A percentile compares a stretch with the other conserved stretches of the same genome.
phyloP scores from a whole-genome alignment of 2,113 vertebrate species.

The Caranx ignobilis region DNA sequence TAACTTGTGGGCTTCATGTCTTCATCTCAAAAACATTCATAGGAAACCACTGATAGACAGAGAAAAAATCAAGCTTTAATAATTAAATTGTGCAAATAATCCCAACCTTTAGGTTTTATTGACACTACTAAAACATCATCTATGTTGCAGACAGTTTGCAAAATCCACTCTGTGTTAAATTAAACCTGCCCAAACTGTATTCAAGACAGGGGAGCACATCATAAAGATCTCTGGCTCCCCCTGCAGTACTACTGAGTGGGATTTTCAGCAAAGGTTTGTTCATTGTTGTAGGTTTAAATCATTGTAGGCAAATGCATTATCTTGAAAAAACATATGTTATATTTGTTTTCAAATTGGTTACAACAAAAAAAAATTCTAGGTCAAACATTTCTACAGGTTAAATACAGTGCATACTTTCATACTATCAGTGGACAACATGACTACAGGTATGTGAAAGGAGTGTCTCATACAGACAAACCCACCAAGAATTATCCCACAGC shows the following conservation, averaged over 20 bases:
- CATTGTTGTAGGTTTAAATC: neutral
- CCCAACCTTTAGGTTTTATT: neutral
- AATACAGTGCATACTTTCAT: neutral
- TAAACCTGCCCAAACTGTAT: neutral
- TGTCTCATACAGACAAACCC: too few relatives aligned
- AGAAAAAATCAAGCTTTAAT: neutral
- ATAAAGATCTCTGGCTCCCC: conserved; percentile 38
- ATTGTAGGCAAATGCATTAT: neutral
- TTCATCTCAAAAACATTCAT: neutral
- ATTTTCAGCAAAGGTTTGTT: neutral
- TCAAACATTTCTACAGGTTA: neutral
- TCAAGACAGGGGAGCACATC: neutral
- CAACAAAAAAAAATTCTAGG: neutral
- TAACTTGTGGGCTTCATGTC: neutral
- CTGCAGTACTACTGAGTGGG: conserved; percentile 23
- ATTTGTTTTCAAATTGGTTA: too few relatives aligned
- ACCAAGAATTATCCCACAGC: neutral
- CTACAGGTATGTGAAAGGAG: too few relatives aligned
- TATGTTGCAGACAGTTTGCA: neutral
- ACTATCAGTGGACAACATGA: too few relatives aligned
- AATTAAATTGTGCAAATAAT: neutral
- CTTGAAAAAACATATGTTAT: neutral
- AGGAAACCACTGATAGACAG: neutral
- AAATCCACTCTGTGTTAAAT: neutral
- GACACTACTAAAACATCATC: neutral